Evolutionary conservation across 53 echinoderm and acorn worm genomes (phyloP).

Genomic region (Astropecten irregularis): DNA sequence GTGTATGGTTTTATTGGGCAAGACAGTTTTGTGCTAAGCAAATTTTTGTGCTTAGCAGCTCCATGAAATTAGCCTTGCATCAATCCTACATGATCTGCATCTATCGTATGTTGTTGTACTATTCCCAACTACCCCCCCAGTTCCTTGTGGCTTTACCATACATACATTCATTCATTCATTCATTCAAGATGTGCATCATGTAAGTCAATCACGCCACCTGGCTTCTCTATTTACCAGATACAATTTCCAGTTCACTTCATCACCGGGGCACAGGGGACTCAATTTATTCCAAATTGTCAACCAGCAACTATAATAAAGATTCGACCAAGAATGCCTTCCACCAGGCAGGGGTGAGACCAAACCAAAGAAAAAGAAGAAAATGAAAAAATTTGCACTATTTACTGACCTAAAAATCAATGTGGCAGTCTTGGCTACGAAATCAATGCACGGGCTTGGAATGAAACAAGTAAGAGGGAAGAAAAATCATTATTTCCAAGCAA

Average conservation of each 20-base stretch:
- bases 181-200: no score
- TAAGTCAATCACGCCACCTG: constrained; percentile 27
- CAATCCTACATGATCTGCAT: no score
- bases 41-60: no score
- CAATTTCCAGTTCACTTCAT: constrained; percentile 15
- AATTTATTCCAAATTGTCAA: constrained; percentile 28
- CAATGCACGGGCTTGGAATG: background rate
- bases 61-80: no score
- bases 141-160: no score
- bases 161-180: background rate
- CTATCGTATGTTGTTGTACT: no score
- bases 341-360: no score
- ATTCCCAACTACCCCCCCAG: no score
- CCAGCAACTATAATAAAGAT: no score
- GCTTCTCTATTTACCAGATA: constrained; percentile 37
- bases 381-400: background rate
- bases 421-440: background rate
- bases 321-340: no score
- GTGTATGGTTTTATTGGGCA: no score
- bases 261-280: background rate
- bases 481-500: background rate
- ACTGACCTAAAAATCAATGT: background rate
- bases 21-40: no score
- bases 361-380: background rate
- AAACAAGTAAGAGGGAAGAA: background rate